These are phyloP conservation scores for Falco columbarius DNA, from an alignment of 2,797 vertebrate genomes.

Conservation along the genomic window DNA sequence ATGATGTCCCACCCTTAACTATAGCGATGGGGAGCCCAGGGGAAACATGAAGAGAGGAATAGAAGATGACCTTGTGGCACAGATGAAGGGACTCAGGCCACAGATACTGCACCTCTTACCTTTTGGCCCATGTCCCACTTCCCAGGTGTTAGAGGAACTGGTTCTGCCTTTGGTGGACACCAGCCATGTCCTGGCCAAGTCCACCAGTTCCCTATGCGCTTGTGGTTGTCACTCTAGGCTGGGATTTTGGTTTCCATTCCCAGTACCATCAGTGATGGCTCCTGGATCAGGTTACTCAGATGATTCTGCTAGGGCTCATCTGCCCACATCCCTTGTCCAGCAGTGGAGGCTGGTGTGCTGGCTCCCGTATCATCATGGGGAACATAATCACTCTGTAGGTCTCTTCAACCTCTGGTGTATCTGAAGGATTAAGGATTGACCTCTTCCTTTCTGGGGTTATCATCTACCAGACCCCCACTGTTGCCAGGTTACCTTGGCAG, in stretches of 20 bases:
- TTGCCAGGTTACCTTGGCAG: neutral
- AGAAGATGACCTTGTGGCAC: neutral
- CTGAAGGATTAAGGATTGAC: neutral
- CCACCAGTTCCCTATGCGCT: neutral
- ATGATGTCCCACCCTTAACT: neutral
- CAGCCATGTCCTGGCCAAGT: neutral
- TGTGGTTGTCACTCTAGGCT: neutral
- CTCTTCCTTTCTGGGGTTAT: neutral
- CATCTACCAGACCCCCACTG: neutral
- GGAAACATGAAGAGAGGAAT: neutral
- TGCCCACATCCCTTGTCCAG: neutral
- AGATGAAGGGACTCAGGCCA: neutral
- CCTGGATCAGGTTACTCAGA: neutral
- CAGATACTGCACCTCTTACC: neutral
- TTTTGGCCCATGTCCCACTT: neutral
- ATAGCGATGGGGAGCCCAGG: neutral
- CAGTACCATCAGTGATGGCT: neutral
- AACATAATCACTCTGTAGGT: fast-evolving
- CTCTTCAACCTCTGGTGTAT: neutral
- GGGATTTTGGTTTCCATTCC: neutral
- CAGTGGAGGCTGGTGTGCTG: neutral
- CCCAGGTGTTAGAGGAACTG: neutral
- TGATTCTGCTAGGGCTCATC: neutral
- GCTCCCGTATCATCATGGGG: neutral
- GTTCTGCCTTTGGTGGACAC: neutral